Base-by-base conservation (phyloP, 2,888 invertebrate genomes). In the Drosophila demipolita region DNA sequence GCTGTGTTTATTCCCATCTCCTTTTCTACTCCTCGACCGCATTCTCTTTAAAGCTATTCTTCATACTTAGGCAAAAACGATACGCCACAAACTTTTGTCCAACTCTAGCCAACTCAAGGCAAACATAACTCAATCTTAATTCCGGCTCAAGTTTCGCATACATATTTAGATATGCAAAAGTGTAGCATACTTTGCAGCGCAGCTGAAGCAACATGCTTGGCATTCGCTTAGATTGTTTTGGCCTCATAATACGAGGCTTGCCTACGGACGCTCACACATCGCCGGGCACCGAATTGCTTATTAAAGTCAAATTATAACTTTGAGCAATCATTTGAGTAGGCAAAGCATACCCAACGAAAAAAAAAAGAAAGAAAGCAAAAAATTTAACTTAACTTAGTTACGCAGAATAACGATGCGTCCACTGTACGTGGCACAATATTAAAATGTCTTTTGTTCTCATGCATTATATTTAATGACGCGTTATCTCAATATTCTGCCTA, bases 401-500 rank as follows among this genome's bases (percentile, higher is more conserved):
- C 11, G 48, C 52, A 59, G 23, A 68, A 64, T 52, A 57, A 68
- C 33, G 35, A 45, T 11, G 62, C 35, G 65, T 54, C 62, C 58
- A 5, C 6, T 74, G 71, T 60, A 38, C 50, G 45, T 26, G 45
- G 63, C 54, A 26, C n/a, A 59, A 59, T 73, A 82, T 77, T 61
- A 71, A 76, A 80, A 80, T 85, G 86, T 80, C 83, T 64, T 82
- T 80, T 83, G 75, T 86, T 79, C 79, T 79, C 79, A 66, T 74
- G 79, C 75, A 87, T 77, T 74, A 81, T 66, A 83, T 81, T 83
- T 80, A 85, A 85, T 83, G 73, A 70, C 66, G 53, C 80, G 73
- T 88, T 85, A 86, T 88, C 88, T 86, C 74, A 82, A 82, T 73
- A 79, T 65, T 76, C 67, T 82, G 83, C 88, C 68, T 75, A 75